Evolutionary conservation across 2,797 vertebrate species (phyloP).

Genomic region (Bradypodion pumilum): DNA sequence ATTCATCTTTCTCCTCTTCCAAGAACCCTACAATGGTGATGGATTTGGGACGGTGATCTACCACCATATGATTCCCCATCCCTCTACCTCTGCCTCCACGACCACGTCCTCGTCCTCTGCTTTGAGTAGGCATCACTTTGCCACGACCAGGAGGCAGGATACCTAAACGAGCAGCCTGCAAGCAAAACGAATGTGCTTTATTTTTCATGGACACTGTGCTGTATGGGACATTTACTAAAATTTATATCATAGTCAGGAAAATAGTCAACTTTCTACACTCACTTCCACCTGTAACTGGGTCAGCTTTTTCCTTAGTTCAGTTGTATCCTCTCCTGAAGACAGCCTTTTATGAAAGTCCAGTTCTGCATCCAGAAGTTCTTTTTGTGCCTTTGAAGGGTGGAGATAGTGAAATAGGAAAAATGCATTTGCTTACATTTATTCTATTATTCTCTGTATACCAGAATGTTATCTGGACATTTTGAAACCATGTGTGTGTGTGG

Average conservation of each 20-base stretch:
- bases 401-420: neutral
- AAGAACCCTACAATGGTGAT: conserved; percentile 86
- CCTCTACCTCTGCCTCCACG: conserved; percentile 84
- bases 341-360: conserved; percentile 95
- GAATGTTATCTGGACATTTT: too few species aligned
- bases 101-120: conserved; percentile 85
- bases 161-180: conserved; percentile 89
- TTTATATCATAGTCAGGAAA: neutral
- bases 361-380: conserved; percentile 94
- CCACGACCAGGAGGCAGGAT: conserved; percentile 84
- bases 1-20: conserved; percentile 93
- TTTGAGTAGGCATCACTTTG: conserved; percentile 68
- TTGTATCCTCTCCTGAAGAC: conserved; percentile 95
- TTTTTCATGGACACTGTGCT: neutral
- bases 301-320: conserved; percentile 92
- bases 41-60: conserved; percentile 92
- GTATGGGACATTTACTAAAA: neutral
- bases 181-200: neutral
- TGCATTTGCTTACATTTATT: neutral
- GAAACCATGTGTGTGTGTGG: too few species aligned
- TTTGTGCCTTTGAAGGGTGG: conserved; percentile 84
- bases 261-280: conserved; percentile 42
- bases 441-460: neutral
- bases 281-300: conserved; percentile 95
- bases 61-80: conserved; percentile 88